Evolutionary conservation across 1,140 invertebrate genomes (phyloP), one percentile per base, ranked within the genome.

Genomic region (Vanessa tameamea): DNA sequence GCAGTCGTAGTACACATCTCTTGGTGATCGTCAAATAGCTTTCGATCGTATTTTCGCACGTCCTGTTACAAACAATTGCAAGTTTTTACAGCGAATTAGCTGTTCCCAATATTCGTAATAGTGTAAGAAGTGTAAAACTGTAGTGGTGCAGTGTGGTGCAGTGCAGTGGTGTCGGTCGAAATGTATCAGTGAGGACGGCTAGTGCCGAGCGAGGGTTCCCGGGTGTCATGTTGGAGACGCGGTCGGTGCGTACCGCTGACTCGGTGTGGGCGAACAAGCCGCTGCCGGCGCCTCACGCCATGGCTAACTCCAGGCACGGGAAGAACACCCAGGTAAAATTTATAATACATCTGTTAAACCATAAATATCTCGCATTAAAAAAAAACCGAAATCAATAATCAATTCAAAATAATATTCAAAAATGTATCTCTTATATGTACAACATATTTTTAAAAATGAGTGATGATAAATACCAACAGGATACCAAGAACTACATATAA

Each of bases 211-310:
- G 73, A 82, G 82, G 83, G 79, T 71, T 69, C 79, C 76, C 84
- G 84, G 80, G 89, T 90, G 92, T 89, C 91, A 93, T 93, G 93
- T 92, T 93, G 92, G 93, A 93, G 88, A 93, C 93, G 89, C 89
- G 93, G 87, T 92, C 93, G 69, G 84, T 87, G 76, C 93, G 93
- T 78, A 86, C 90, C 89, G 90, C 92, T 79, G 92, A 93, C 79
- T 91, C 90, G 87, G 90, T 92, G 87, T 93, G 93, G 93, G 90
- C 89, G 79, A 93, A 87, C 81, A 93, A 93, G 82, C 93, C 92
- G 81, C 85, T 93, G 84, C 93, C 93, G 82, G 93, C 88, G 78
- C 93, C 93, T 68, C 90, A 93, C 92, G 91, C 91, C 80, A 93
- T 93, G 93, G 92, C 93, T 78, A 93, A 88, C 83, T 85, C 91